Percentiles rank a stretch among this genome's conserved stretches.
These are phyloP conservation scores for Percopsis transmontana DNA, from an alignment of 2,113 vertebrate species.

Conservation along the genomic window DNA sequence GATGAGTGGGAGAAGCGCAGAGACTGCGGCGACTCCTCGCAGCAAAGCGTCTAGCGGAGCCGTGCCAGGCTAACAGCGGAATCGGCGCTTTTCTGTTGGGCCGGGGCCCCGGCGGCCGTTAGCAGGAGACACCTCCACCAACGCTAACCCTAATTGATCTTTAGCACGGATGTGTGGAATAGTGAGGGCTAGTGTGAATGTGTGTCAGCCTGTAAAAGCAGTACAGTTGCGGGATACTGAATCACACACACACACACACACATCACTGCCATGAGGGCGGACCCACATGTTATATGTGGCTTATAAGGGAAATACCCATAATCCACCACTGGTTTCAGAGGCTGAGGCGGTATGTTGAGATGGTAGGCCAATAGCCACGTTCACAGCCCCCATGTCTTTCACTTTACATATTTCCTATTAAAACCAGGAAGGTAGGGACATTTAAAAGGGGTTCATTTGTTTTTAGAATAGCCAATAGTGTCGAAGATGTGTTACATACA, in stretches of 20 bases:
- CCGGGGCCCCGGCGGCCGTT: slow-evolving; percentile 53
- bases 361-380: too few relatives aligned
- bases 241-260: slow-evolving; percentile 47
- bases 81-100: slow-evolving; percentile 53
- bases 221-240: slow-evolving; percentile 12
- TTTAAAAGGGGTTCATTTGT: too few relatives aligned
- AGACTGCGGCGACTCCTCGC: too few relatives aligned
- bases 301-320: slow-evolving; percentile 9
- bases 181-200: background rate
- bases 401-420: too few relatives aligned
- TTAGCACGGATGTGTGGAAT: slow-evolving; percentile 53
- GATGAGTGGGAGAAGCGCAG: background rate
- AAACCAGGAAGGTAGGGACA: too few relatives aligned
- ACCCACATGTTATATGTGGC: slow-evolving; percentile 29
- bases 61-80: slow-evolving; percentile 64
- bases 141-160: slow-evolving; percentile 52
- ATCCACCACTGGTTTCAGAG: too few relatives aligned
- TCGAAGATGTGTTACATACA: too few relatives aligned
- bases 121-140: slow-evolving; percentile 33
- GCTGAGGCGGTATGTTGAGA: too few relatives aligned
- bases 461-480: too few relatives aligned
- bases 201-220: slow-evolving; percentile 28
- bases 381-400: too few relatives aligned
- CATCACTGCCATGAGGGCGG: too few relatives aligned
- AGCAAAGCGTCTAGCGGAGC: slow-evolving; percentile 62